Evolutionary conservation across 1,140 invertebrate genomes (phyloP).

Genomic region (Meloidogyne hapla): DNA sequence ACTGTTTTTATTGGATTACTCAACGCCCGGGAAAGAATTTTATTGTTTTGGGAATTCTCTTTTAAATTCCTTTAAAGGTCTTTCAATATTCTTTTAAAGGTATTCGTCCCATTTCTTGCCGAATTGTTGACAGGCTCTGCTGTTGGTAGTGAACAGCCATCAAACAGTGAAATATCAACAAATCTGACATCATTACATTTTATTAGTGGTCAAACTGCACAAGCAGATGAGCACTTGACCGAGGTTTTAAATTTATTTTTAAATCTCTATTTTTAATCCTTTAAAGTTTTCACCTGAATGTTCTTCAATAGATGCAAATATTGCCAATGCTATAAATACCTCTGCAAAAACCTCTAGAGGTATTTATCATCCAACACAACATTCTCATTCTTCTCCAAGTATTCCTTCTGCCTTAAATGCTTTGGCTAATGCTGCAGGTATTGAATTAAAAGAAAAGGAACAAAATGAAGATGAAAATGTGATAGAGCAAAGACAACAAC

Average conservation of each 20-base stretch:
- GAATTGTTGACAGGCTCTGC: slow-evolving; percentile 29
- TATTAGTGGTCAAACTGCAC: background rate
- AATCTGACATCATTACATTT: slow-evolving; percentile 17
- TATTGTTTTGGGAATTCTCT: no score
- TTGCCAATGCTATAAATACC: background rate
- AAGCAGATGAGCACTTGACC: background rate
- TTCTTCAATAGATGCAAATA: background rate
- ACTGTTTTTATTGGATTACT: no score
- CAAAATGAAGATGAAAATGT: background rate
- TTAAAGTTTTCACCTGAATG: background rate
- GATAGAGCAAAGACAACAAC: background rate
- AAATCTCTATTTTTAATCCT: background rate
- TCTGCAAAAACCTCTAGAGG: background rate
- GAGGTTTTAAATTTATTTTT: slow-evolving; percentile 2
- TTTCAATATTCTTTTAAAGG: background rate
- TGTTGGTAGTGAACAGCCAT: slow-evolving; percentile 11
- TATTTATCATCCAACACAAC: slow-evolving; percentile 9
- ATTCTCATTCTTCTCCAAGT: slow-evolving; percentile 14
- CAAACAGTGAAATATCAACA: background rate
- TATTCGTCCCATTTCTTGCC: slow-evolving; percentile 48
- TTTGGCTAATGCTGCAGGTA: background rate
- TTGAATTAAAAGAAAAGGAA: background rate
- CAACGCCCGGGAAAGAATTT: no score
- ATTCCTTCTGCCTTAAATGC: slow-evolving; percentile 1
- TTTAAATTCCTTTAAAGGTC: no score